Evolutionary conservation across 2,797 vertebrate species (phyloP).

Genomic region (Enteromius treurensis): DNA sequence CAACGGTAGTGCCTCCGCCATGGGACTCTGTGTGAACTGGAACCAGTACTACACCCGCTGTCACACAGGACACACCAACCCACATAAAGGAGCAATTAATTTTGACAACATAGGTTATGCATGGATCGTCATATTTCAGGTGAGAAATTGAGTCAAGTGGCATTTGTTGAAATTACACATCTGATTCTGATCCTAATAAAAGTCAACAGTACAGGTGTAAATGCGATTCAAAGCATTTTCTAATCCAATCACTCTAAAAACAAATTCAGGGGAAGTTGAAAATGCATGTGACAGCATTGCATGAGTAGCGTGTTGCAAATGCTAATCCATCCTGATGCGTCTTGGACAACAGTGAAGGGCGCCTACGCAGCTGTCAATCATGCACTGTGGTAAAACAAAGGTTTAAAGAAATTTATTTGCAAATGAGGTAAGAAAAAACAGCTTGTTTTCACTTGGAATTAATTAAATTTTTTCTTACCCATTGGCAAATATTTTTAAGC

Average conservation of each 20-base stretch:
- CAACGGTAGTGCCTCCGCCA: conserved; percentile 78
- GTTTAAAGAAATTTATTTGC: conserved; percentile 5
- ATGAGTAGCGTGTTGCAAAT: conserved; percentile 1
- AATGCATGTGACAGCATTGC: background rate
- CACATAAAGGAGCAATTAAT: conserved; percentile 97
- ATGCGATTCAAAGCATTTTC: background rate
- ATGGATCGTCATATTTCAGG: conserved; percentile 99
- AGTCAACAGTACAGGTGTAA: background rate
- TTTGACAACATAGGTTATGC: conserved; percentile 98
- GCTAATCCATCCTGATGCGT: conserved; percentile 2
- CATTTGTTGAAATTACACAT: background rate
- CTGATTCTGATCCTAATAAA: background rate
- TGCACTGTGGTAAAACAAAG: background rate
- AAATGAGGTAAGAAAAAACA: background rate
- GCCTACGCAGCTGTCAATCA: background rate
- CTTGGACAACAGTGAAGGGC: conserved; percentile 14
- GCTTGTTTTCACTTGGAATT: background rate
- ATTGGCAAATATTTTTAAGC: background rate
- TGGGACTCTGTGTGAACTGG: conserved; percentile 95
- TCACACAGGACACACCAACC: conserved; percentile 89
- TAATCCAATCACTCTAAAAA: background rate
- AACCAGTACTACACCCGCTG: conserved; percentile 96
- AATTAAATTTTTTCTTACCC: background rate
- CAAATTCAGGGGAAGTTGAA: background rate
- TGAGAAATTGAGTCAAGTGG: conserved; percentile 56